Conservation (phyloP, 2,888 invertebrate genomes). For the Lingula anatina region DNA sequence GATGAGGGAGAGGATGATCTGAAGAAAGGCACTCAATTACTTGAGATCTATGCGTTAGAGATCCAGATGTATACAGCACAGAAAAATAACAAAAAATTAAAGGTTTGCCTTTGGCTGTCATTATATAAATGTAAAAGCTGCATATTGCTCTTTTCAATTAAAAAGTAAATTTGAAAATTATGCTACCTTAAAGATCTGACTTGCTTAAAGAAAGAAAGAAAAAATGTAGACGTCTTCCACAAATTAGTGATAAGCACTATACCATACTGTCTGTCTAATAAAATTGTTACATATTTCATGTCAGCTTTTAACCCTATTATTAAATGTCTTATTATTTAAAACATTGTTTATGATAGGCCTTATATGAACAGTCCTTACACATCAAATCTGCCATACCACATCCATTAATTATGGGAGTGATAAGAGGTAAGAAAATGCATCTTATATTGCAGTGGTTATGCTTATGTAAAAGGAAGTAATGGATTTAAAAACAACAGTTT, state of each 20-base stretch:
- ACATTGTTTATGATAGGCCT: constrained; percentile 62
- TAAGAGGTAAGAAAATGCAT: constrained; percentile 65
- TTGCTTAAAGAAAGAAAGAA: too few relatives aligned
- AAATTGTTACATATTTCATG: too few relatives aligned
- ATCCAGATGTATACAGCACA: constrained; percentile 99
- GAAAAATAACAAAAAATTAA: constrained; percentile 95
- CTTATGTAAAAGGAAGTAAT: background rate
- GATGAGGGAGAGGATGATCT: constrained; percentile 97
- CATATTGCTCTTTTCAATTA: too few relatives aligned
- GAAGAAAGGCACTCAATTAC: constrained; percentile 90
- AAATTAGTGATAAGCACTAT: too few relatives aligned
- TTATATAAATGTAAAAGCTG: too few relatives aligned
- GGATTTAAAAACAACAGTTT: background rate
- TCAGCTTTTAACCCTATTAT: too few relatives aligned
- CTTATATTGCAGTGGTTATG: background rate
- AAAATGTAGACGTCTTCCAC: too few relatives aligned
- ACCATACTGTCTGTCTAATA: too few relatives aligned
- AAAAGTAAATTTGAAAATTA: too few relatives aligned
- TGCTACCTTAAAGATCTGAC: too few relatives aligned
- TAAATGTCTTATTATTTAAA: too few relatives aligned
- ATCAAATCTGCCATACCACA: constrained; percentile 99
- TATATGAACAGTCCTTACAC: constrained; percentile 96
- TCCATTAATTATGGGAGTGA: constrained; percentile 98
- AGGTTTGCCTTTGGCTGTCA: constrained; percentile 31
- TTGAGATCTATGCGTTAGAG: constrained; percentile 97